Conservation (phyloP, 2,797 vertebrate species). For the Oryzias sinensis region DNA sequence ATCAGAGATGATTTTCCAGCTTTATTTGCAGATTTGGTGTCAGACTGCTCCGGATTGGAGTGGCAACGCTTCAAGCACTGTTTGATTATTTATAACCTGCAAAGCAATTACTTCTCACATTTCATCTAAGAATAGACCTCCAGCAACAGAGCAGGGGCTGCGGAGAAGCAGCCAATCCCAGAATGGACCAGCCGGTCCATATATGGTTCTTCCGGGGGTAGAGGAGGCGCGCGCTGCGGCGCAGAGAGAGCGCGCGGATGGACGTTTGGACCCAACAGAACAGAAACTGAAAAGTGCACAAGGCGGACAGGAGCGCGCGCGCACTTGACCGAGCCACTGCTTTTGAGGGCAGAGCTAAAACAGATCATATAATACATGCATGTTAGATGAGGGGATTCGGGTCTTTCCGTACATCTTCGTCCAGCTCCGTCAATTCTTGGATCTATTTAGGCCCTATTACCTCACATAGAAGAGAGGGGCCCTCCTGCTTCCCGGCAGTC, state of each 20-base stretch:
- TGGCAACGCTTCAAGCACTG: too few species aligned
- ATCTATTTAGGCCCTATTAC: constrained; percentile 63
- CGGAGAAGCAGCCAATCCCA: constrained; percentile 64
- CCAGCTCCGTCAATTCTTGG: constrained; percentile 1
- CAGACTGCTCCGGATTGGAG: too few species aligned
- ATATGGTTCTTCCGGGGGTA: constrained; percentile 75
- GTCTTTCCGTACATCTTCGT: constrained; percentile 12
- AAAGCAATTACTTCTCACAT: constrained; percentile 31
- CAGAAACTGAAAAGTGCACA: constrained; percentile 51
- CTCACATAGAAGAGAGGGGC: constrained; percentile 47
- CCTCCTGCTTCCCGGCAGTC: constrained; percentile 70
- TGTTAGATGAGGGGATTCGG: too few species aligned
- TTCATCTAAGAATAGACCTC: constrained; percentile 47
- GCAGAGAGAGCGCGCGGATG: constrained; percentile 17
- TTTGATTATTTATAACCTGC: constrained; percentile 20
- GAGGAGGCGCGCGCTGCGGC: constrained; percentile 13
- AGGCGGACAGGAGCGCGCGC: background rate
- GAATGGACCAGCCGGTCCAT: constrained; percentile 61
- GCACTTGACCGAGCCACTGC: too few species aligned
- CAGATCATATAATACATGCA: too few species aligned
- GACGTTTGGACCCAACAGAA: constrained; percentile 47
- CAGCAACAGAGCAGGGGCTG: constrained; percentile 63
- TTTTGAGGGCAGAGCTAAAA: too few species aligned
- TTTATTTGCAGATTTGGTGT: too few species aligned
- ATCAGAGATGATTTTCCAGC: too few species aligned